phyloP scores from a whole-genome alignment of 2,113 vertebrate genomes.

The Prunella himalayana region DNA sequence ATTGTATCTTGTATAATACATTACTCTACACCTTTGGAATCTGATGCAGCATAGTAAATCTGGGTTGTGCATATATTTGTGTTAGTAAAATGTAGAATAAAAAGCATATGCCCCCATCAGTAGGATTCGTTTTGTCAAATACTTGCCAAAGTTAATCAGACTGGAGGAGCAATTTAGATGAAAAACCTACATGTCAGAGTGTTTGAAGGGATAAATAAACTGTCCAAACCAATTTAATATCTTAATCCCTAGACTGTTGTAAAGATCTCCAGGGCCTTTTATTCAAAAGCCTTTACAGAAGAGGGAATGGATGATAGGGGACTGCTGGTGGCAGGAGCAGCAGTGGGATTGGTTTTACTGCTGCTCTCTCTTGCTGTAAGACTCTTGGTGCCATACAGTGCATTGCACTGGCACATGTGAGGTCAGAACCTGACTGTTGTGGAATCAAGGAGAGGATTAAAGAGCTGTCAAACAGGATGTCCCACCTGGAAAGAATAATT shows the following conservation, averaged over 20 bases:
- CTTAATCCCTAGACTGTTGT: neutral
- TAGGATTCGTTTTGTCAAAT: neutral
- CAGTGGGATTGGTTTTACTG: neutral
- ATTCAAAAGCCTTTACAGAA: neutral
- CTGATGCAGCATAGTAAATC: neutral
- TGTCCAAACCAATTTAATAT: neutral
- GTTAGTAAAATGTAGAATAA: neutral
- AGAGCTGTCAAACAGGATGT: neutral
- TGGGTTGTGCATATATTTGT: neutral
- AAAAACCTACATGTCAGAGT: neutral
- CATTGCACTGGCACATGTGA: neutral
- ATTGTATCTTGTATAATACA: neutral
- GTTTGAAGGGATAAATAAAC: neutral
- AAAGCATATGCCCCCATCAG: neutral
- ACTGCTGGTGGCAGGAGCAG: neutral
- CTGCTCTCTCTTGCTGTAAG: neutral
- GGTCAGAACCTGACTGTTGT: neutral
- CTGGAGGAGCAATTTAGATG: neutral
- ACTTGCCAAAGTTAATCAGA: neutral
- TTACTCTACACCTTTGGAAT: neutral
- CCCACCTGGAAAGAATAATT: neutral
- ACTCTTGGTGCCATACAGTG: neutral
- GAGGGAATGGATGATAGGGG: neutral
- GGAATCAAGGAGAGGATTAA: neutral
- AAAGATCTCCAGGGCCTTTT: neutral